A percentile compares a stretch with the other conserved stretches of the same genome.
Conservation (phyloP, 2,888 invertebrate genomes). For the Phortica okadai region DNA sequence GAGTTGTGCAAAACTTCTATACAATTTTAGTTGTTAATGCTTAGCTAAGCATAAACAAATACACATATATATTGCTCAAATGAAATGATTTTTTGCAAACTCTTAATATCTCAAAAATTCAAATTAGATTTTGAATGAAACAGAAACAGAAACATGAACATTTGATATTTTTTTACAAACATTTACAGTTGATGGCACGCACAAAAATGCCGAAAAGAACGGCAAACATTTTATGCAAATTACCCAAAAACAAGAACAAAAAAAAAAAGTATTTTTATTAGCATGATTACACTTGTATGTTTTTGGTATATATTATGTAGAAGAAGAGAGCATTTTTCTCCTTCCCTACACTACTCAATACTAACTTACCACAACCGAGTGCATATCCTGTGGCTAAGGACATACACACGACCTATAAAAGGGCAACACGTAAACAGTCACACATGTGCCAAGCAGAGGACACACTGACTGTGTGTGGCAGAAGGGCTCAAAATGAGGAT, state of each 20-base stretch:
- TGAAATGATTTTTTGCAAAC: background rate
- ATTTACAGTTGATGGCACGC: conserved; percentile 6
- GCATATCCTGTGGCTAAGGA: background rate
- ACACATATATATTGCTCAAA: background rate
- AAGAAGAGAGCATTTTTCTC: background rate
- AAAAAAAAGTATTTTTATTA: conserved; percentile 29
- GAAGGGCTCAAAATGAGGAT: background rate
- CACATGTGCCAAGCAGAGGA: background rate
- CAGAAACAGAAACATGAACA: background rate
- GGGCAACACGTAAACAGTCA: background rate
- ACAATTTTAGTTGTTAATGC: background rate
- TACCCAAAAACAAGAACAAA: conserved; percentile 14
- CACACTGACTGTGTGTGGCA: background rate
- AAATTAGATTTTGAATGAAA: conserved; percentile 5
- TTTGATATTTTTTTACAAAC: background rate
- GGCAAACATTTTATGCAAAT: conserved; percentile 50
- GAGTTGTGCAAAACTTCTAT: background rate
- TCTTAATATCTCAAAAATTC: conserved; percentile 1
- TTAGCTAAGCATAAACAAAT: conserved; percentile 11
- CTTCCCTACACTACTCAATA: background rate
- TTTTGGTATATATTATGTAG: background rate
- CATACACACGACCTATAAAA: background rate
- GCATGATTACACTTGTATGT: conserved; percentile 32
- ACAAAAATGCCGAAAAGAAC: background rate
- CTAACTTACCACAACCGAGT: background rate